A percentile compares a stretch with the other conserved stretches of the same genome.
Conservation (phyloP, 2,113 vertebrate species). For the Callipepla californica region DNA sequence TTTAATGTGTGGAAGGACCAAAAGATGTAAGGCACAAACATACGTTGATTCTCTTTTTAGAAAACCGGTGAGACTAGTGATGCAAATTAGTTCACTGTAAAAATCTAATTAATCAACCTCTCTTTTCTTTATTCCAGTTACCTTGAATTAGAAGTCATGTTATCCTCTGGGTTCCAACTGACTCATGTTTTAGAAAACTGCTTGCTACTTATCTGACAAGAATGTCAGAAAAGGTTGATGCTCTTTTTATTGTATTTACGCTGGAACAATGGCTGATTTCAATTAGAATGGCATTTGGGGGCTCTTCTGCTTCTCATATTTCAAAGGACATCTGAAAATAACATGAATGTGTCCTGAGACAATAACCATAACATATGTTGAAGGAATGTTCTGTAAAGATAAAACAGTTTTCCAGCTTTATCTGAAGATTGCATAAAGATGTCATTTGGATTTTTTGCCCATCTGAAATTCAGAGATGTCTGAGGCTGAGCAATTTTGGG, state of each 20-base stretch:
- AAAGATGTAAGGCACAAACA: slow-evolving; percentile 55
- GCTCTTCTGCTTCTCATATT: slow-evolving; percentile 27
- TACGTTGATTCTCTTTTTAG: slow-evolving; percentile 55
- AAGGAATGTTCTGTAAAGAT: slow-evolving; percentile 27
- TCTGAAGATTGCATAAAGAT: slow-evolving; percentile 14
- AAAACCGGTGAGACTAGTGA: slow-evolving; percentile 72
- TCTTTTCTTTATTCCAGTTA: slow-evolving; percentile 65
- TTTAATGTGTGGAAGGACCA: slow-evolving; percentile 39
- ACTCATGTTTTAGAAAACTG: slow-evolving; percentile 37
- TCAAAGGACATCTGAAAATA: slow-evolving; percentile 50
- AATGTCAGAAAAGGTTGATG: slow-evolving; percentile 20
- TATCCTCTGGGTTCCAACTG: slow-evolving; percentile 65
- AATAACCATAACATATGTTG: neutral
- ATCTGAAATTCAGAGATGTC: neutral
- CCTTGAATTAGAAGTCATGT: slow-evolving; percentile 70
- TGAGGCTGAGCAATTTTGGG: neutral
- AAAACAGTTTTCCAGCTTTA: neutral
- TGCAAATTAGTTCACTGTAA: slow-evolving; percentile 70
- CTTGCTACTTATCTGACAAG: slow-evolving; percentile 19
- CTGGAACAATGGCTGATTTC: slow-evolving; percentile 46
- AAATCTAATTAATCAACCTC: slow-evolving; percentile 67
- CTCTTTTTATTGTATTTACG: slow-evolving; percentile 7
- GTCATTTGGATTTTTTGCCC: neutral
- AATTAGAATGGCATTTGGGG: slow-evolving; percentile 4
- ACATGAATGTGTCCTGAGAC: neutral